phyloP scores from a whole-genome alignment of 2,113 vertebrate species.

The Asarcornis scutulata region DNA sequence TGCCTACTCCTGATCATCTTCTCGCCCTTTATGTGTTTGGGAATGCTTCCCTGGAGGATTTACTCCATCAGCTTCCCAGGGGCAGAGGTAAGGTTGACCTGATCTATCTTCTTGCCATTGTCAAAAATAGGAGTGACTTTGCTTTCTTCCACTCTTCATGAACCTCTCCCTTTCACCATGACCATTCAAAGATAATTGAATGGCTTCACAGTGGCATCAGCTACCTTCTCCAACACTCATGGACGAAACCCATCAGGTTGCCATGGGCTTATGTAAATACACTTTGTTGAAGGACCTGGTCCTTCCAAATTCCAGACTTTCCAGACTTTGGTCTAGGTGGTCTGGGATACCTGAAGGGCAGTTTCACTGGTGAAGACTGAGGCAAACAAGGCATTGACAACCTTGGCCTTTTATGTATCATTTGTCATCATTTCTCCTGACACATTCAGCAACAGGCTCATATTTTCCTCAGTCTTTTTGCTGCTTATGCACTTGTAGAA shows the following conservation, averaged over 20 bases:
- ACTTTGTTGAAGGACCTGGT: neutral
- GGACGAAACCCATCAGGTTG: neutral
- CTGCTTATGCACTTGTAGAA: neutral
- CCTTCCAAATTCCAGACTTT: neutral
- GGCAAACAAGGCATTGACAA: neutral
- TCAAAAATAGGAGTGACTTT: neutral
- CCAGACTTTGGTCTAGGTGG: neutral
- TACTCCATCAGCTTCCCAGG: neutral
- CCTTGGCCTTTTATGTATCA: fast-evolving
- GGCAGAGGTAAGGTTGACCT: neutral
- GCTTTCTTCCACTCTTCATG: neutral
- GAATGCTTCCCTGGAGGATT: neutral
- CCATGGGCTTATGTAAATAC: neutral
- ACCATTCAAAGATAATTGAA: neutral
- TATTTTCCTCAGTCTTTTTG: neutral
- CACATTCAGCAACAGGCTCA: neutral
- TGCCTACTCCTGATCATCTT: neutral
- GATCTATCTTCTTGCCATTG: neutral
- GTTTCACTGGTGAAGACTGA: neutral
- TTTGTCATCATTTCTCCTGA: neutral
- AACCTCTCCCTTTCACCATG: neutral
- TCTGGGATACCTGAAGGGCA: neutral
- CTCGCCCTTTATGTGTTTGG: neutral
- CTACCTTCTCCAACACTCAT: neutral
- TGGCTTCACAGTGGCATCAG: neutral